Percentiles rank a stretch among this genome's conserved stretches.
Conservation (phyloP, 2,888 invertebrate genomes). For the Ichneumon xanthorius region DNA sequence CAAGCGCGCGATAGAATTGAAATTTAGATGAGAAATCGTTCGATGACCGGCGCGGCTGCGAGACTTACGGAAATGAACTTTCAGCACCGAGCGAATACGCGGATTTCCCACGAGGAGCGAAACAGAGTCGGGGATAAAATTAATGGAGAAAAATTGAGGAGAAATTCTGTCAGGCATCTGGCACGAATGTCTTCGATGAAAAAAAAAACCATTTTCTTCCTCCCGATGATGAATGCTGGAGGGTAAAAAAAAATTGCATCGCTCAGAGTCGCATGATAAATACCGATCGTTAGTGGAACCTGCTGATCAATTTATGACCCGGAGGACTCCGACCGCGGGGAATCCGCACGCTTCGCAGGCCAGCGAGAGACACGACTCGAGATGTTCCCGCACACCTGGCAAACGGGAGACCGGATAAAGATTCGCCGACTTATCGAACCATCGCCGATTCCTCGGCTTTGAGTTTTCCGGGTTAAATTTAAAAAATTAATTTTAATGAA, state of each 20-base stretch:
- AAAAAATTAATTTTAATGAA: no score
- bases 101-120: background rate
- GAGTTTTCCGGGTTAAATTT: no score
- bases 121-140: background rate
- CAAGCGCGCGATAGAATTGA: background rate
- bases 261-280: constrained; percentile 28
- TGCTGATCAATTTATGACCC: constrained; percentile 45
- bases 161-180: constrained; percentile 20
- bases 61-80: constrained; percentile 3
- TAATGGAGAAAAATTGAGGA: background rate
- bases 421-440: background rate
- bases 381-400: constrained; percentile 59
- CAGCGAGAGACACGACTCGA: constrained; percentile 42
- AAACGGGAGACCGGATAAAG: constrained; percentile 39
- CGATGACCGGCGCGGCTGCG: no score
- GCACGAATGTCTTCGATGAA: constrained; percentile 15
- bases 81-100: background rate
- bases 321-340: constrained; percentile 45
- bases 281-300: constrained; percentile 26
- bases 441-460: no score
- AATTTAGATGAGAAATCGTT: background rate
- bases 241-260: background rate
- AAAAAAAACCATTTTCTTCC: constrained; percentile 26
- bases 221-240: constrained; percentile 12
- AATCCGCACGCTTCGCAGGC: constrained; percentile 44